phyloP scores from a whole-genome alignment of 23 tunicate species.

The Halocynthia roretzi region DNA sequence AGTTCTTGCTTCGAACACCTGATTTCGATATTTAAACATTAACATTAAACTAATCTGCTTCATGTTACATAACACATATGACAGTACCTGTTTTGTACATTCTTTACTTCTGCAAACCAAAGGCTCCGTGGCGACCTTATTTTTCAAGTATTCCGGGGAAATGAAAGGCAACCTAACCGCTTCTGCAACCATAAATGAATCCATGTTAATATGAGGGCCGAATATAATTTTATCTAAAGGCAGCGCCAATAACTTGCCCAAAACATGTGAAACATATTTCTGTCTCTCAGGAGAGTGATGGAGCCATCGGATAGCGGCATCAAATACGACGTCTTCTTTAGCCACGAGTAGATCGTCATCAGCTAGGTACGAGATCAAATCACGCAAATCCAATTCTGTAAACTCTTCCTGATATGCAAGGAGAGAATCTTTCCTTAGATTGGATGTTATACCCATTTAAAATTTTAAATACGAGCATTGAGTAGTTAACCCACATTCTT shows the following conservation, averaged over 20 bases:
- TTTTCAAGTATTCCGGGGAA: constrained; percentile 63
- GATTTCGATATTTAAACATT: background rate
- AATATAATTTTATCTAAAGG: background rate
- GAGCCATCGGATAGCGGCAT: constrained; percentile 80
- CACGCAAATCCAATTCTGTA: constrained; percentile 29
- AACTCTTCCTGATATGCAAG: constrained; percentile 34
- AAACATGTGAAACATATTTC: constrained; percentile 16
- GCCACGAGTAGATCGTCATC: constrained; percentile 61
- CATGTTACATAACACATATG: too few species aligned
- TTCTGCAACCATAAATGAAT: constrained; percentile 14
- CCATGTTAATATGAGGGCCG: background rate
- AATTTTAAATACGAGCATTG: too few species aligned
- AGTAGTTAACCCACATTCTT: too few species aligned
- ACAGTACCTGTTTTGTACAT: constrained; percentile 39
- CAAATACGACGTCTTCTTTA: constrained; percentile 62
- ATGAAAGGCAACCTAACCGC: constrained; percentile 73
- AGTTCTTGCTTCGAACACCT: constrained; percentile 48
- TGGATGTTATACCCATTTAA: too few species aligned
- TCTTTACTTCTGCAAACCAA: constrained; percentile 41
- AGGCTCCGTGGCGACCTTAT: constrained; percentile 59
- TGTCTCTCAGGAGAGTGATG: constrained; percentile 26
- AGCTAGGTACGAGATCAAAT: constrained; percentile 38
- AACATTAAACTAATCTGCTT: too few species aligned
- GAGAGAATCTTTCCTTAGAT: too few species aligned
- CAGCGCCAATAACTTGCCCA: constrained; percentile 27